These are phyloP conservation scores for Rhodophaea formosa DNA, from an alignment of 2,888 invertebrate genomes.

Conservation along the genomic window DNA sequence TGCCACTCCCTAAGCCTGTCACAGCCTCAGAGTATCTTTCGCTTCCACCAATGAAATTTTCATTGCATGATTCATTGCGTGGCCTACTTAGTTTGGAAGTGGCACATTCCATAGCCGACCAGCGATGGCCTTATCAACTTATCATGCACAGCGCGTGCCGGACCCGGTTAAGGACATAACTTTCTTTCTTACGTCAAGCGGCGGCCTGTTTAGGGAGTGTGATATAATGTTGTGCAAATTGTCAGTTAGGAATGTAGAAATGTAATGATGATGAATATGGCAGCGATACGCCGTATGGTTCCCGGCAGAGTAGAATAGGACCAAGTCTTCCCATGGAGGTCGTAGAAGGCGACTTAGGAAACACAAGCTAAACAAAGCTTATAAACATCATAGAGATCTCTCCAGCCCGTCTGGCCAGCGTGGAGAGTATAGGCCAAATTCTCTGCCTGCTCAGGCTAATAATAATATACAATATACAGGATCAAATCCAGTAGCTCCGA, in stretches of 20 bases:
- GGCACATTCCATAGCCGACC: conserved; percentile 23
- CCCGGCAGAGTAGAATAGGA: too few species aligned
- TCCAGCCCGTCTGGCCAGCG: too few species aligned
- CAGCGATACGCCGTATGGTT: background rate
- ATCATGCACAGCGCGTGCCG: conserved; percentile 54
- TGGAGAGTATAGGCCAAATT: too few species aligned
- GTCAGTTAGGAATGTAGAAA: conserved; percentile 24
- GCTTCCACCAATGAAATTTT: background rate
- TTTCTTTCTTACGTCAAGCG: conserved; percentile 68
- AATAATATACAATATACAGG: too few species aligned
- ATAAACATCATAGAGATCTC: too few species aligned
- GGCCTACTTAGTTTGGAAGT: conserved; percentile 21
- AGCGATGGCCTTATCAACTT: conserved; percentile 50
- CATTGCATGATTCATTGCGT: background rate
- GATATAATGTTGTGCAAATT: conserved; percentile 55
- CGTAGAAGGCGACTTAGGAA: too few species aligned
- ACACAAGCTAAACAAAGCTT: too few species aligned
- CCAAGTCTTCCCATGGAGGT: too few species aligned
- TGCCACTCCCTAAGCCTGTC: too few species aligned
- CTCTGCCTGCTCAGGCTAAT: too few species aligned
- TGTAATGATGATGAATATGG: conserved; percentile 8
- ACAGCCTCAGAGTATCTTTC: too few species aligned
- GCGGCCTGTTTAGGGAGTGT: conserved; percentile 49
- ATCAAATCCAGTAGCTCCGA: too few species aligned
- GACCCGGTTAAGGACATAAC: conserved; percentile 66